Percentiles rank a stretch among this genome's conserved stretches.
Conservation (phyloP, 1,140 invertebrate species). For the Eupeodes corollae region DNA sequence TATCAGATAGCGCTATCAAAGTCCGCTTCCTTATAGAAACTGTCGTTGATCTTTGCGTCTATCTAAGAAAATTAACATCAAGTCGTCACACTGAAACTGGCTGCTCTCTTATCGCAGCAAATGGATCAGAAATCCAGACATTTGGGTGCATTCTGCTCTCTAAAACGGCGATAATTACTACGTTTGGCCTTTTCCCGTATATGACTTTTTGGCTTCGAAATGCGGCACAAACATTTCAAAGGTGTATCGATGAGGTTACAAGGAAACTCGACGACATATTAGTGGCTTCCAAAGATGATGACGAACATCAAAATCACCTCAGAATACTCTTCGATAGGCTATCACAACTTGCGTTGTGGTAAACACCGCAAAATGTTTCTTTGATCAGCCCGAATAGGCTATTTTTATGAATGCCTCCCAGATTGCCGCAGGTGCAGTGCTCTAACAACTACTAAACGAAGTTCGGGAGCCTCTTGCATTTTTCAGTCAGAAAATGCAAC, state of each 20-base stretch:
- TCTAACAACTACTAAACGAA: constrained; percentile 13
- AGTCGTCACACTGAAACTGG: background rate
- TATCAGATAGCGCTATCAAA: no score
- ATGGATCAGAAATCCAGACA: constrained; percentile 37
- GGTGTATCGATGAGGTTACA: constrained; percentile 1
- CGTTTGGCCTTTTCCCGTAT: constrained; percentile 20
- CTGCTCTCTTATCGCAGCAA: constrained; percentile 12
- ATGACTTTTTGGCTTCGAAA: constrained; percentile 3
- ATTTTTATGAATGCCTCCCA: constrained; percentile 18
- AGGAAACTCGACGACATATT: constrained; percentile 33
- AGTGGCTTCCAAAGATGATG: constrained; percentile 25
- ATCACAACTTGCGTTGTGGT: background rate
- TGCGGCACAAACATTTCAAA: constrained; percentile 11
- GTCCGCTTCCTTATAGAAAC: background rate
- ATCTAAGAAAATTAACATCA: background rate
- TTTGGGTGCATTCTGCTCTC: constrained; percentile 26
- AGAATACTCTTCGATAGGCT: constrained; percentile 6
- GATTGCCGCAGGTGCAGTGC: constrained; percentile 14
- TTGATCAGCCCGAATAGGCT: constrained; percentile 1
- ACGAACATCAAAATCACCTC: constrained; percentile 19
- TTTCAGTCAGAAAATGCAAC: constrained; percentile 30
- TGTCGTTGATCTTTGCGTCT: background rate
- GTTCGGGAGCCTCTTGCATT: constrained; percentile 13
- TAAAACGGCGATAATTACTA: constrained; percentile 33
- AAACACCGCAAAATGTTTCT: background rate